These are phyloP conservation scores for Sinelater perroti DNA, from an alignment of 2,888 invertebrate species.

Conservation along the genomic window DNA sequence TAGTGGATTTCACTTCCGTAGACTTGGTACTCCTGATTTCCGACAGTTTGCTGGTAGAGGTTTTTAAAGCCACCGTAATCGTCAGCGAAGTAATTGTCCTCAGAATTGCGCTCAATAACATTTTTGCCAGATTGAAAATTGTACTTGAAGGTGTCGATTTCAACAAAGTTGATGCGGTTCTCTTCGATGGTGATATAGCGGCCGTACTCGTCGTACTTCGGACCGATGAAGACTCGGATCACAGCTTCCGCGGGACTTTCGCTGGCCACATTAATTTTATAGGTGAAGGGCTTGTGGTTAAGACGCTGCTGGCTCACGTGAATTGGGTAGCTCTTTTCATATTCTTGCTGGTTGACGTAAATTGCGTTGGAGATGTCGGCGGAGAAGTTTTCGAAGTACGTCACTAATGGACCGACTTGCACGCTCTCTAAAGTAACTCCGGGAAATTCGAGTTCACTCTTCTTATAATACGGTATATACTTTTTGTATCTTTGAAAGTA, in stretches of 20 bases:
- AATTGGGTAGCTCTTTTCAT: conserved; percentile 60
- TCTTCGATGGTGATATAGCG: conserved; percentile 64
- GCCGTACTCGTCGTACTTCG: conserved; percentile 70
- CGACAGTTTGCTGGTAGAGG: no score
- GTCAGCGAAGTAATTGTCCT: no score
- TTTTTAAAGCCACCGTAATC: no score
- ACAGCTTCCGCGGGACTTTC: conserved; percentile 67
- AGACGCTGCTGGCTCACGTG: conserved; percentile 73
- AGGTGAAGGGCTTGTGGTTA: conserved; percentile 74
- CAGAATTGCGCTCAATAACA: conserved; percentile 72
- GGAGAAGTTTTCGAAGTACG: conserved; percentile 74
- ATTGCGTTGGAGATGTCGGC: conserved; percentile 69
- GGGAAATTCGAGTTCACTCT: no score
- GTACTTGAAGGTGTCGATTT: conserved; percentile 68
- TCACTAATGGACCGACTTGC: conserved; percentile 71
- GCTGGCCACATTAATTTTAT: conserved; percentile 68
- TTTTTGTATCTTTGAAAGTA: no score
- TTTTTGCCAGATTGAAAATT: conserved; percentile 72
- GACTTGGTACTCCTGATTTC: no score
- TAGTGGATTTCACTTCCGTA: conserved; percentile 69
- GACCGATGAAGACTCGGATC: conserved; percentile 75
- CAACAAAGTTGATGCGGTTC: conserved; percentile 69
- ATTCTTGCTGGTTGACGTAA: conserved; percentile 62
- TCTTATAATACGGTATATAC: conserved; percentile 67
- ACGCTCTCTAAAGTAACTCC: conserved; percentile 71